Percentiles rank a stretch among this genome's conserved stretches.
Evolutionary conservation across 2,113 vertebrate genomes (phyloP).

Genomic region (Tonatia bakeri): DNA sequence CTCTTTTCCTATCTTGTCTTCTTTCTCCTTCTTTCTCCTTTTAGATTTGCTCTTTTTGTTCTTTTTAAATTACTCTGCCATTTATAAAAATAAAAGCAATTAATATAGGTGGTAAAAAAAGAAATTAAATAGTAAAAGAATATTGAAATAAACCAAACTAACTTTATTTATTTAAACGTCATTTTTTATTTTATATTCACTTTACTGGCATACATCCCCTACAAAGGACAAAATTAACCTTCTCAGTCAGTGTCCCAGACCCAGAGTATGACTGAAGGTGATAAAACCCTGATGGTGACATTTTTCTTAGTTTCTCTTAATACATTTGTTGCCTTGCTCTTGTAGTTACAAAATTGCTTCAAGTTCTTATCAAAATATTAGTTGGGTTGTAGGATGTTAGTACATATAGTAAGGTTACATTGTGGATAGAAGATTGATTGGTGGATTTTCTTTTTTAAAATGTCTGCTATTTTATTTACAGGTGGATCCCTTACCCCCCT

Average conservation of each 20-base stretch:
- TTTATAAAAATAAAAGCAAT: not conserved
- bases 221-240: not conserved
- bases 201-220: not conserved
- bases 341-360: not conserved
- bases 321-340: not conserved
- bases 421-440: not conserved
- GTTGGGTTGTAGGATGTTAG: not conserved
- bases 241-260: not conserved
- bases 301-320: not conserved
- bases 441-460: not conserved
- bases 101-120: not conserved
- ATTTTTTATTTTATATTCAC: not conserved
- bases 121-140: not conserved
- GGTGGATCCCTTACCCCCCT: constrained; percentile 4
- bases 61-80: not conserved
- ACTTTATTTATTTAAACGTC: not conserved
- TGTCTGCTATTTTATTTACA: constrained; percentile 34
- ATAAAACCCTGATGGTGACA: not conserved
- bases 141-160: not conserved
- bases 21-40: not conserved
- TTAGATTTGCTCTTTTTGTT: not conserved
- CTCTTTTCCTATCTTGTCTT: not conserved
- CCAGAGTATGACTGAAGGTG: not conserved
- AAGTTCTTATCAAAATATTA: not conserved
- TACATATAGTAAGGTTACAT: not conserved